These are phyloP conservation scores for Notospermus geniculatus DNA, from an alignment of 1,140 invertebrate species.

Conservation along the genomic window DNA sequence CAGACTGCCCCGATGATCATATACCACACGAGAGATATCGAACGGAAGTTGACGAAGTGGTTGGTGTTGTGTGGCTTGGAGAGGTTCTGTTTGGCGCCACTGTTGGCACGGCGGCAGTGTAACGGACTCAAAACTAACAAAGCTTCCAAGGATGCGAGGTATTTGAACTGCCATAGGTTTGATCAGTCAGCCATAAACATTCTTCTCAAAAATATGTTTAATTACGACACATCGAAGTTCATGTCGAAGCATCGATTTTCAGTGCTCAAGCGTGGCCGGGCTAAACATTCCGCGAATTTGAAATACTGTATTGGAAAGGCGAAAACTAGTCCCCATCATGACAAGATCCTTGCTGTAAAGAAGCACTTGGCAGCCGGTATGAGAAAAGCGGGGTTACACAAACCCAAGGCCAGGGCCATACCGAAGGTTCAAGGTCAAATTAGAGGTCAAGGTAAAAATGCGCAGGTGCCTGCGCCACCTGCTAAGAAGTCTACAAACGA, in stretches of 20 bases:
- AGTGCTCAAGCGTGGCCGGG: background rate
- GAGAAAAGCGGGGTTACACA: no score
- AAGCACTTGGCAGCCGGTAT: no score
- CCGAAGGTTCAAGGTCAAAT: no score
- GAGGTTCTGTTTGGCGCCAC: slow-evolving; percentile 30
- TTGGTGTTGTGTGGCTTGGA: slow-evolving; percentile 29
- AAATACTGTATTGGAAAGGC: background rate
- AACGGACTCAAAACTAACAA: slow-evolving; percentile 10
- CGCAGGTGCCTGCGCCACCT: no score
- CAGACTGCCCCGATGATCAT: slow-evolving; percentile 29
- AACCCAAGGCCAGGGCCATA: no score
- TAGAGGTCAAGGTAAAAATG: no score
- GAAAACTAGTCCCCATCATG: no score
- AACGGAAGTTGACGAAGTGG: slow-evolving; percentile 27
- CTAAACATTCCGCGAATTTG: background rate
- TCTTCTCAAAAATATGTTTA: slow-evolving; percentile 27
- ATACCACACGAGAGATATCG: slow-evolving; percentile 27
- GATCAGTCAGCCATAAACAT: slow-evolving; percentile 39
- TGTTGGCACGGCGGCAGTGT: slow-evolving; percentile 16
- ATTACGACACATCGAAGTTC: slow-evolving; percentile 23
- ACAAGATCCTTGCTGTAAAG: no score
- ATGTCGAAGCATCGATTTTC: slow-evolving; percentile 22
- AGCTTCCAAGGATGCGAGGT: slow-evolving; percentile 13
- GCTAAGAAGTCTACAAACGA: no score
- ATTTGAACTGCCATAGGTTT: slow-evolving; percentile 33